Evolutionary conservation across 1,140 invertebrate genomes (phyloP).

Genomic region (Wasmannia auropunctata): DNA sequence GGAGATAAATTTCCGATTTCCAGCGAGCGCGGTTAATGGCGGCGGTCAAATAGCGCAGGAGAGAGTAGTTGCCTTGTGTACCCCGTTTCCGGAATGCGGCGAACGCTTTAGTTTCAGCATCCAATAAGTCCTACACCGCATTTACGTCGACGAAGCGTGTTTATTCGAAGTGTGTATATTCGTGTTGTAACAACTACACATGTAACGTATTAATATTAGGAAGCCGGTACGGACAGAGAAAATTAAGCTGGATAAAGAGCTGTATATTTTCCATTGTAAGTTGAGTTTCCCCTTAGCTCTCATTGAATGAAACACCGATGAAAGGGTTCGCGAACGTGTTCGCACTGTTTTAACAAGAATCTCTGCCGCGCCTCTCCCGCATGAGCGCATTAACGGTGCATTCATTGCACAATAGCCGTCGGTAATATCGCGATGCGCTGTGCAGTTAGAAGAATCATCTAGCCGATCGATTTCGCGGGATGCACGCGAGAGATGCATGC

Average conservation of each 20-base stretch:
- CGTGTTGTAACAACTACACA: background rate
- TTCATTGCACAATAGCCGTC: conserved; percentile 28
- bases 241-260: background rate
- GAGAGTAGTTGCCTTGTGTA: conserved; percentile 13
- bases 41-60: conserved; percentile 29
- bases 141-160: background rate
- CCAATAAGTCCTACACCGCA: background rate
- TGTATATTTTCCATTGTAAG: background rate
- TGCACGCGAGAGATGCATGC: conserved; percentile 17
- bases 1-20: conserved; percentile 33
- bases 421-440: conserved; percentile 10
- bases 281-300: background rate
- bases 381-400: conserved; percentile 26
- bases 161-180: background rate
- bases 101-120: conserved; percentile 6
- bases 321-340: background rate
- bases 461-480: conserved; percentile 46
- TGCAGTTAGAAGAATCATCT: conserved; percentile 37
- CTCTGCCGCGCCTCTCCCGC: background rate
- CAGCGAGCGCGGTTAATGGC: conserved; percentile 18
- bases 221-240: too few relatives aligned
- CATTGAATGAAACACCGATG: background rate
- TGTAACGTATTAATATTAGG: background rate
- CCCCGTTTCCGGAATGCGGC: background rate
- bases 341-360: background rate